A percentile compares a stretch with the other conserved stretches of the same genome.
Evolutionary conservation across 1,140 invertebrate genomes (phyloP).

Genomic region (Melitaea cinxia): DNA sequence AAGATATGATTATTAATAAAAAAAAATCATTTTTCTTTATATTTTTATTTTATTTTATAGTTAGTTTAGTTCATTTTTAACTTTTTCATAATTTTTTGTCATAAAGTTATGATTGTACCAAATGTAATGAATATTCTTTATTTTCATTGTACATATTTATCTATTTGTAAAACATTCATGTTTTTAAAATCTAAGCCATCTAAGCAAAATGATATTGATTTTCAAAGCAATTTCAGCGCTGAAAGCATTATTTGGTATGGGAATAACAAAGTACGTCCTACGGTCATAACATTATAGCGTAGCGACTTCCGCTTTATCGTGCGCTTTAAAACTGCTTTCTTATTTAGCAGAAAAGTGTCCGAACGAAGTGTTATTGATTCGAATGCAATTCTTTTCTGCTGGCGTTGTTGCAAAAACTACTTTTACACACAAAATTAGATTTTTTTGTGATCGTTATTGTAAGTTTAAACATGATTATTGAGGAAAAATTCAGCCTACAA

Average conservation of each 20-base stretch:
- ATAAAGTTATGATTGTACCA: too few species aligned
- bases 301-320: neutral
- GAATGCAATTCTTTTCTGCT: slow-evolving; percentile 14
- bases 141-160: too few species aligned
- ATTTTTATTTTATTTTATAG: too few species aligned
- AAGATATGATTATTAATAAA: too few species aligned
- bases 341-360: slow-evolving; percentile 6
- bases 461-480: too few species aligned
- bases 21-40: too few species aligned
- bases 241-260: neutral
- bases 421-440: slow-evolving; percentile 10
- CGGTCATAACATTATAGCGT: neutral
- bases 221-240: neutral
- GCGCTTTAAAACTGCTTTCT: neutral
- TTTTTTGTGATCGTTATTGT: too few species aligned
- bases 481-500: too few species aligned
- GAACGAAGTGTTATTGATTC: slow-evolving; percentile 20
- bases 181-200: neutral
- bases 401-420: slow-evolving; percentile 6
- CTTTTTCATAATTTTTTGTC: too few species aligned
- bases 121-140: too few species aligned
- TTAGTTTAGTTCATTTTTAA: too few species aligned
- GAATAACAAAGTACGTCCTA: neutral
- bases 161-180: too few species aligned
- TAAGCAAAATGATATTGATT: neutral